These are phyloP conservation scores for Trichopria drosophilae DNA, from an alignment of 2,888 invertebrate species.

Conservation along the genomic window DNA sequence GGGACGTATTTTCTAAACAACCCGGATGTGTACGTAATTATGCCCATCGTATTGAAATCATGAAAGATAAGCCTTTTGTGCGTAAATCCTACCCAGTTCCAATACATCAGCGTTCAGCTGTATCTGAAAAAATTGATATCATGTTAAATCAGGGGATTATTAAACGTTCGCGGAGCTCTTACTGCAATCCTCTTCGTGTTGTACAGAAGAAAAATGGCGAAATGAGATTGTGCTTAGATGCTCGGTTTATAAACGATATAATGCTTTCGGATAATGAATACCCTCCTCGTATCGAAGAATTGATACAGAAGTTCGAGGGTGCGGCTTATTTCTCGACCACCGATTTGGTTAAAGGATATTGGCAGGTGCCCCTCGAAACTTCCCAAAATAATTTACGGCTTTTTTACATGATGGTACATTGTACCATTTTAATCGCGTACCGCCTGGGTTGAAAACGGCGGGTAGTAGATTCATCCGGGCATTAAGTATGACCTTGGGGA, in stretches of 20 bases:
- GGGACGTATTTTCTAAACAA: constrained; percentile 8
- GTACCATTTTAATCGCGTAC: no score
- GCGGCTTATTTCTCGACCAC: no score
- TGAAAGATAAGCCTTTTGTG: background rate
- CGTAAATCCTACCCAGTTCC: constrained; percentile 2
- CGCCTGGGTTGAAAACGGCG: no score
- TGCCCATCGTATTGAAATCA: background rate
- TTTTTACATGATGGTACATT: no score
- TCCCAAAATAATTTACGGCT: no score
- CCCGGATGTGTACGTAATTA: constrained; percentile 3
- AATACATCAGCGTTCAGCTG: background rate
- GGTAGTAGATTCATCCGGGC: no score
- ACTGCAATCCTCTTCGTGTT: constrained; percentile 36
- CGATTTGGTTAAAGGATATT: no score
- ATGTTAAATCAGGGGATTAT: constrained; percentile 45
- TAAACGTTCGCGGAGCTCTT: constrained; percentile 40
- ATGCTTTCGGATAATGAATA: constrained; percentile 2
- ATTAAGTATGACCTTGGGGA: no score
- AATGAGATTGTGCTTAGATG: constrained; percentile 5
- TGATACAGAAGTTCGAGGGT: no score
- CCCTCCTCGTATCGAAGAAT: no score
- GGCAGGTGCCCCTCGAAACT: no score
- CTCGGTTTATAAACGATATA: constrained; percentile 1
- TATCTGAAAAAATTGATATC: constrained; percentile 32
- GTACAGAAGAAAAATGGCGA: constrained; percentile 5